phyloP scores from a whole-genome alignment of 2,888 invertebrate species.

The Reticulitermes lucifugus region DNA sequence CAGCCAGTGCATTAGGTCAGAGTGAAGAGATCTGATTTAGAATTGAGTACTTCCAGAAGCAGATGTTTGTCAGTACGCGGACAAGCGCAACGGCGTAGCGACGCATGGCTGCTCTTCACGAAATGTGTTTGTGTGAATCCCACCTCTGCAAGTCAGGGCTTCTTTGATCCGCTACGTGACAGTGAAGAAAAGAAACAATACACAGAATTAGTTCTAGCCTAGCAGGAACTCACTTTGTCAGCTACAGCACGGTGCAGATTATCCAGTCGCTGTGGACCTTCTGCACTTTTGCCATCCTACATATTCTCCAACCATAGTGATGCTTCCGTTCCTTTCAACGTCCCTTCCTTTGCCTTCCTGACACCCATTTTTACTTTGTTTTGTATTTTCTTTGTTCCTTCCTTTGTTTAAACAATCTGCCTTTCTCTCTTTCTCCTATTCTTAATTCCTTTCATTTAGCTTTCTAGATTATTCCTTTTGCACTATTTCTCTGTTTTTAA shows the following conservation, averaged over 20 bases:
- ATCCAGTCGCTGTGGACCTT: neutral
- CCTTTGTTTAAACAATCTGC: no score
- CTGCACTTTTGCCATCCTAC: no score
- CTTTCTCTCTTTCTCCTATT: no score
- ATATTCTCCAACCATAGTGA: no score
- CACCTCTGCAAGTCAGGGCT: neutral
- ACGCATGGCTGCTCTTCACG: neutral
- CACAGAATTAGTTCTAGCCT: neutral
- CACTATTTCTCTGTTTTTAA: no score
- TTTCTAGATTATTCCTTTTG: no score
- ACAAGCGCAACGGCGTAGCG: neutral
- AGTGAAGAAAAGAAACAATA: neutral
- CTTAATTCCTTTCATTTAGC: no score
- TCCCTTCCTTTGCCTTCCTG: no score
- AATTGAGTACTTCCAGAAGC: neutral
- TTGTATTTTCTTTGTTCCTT: no score
- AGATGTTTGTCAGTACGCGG: neutral
- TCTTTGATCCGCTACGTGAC: neutral
- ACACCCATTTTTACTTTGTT: no score
- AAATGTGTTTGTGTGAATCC: slow-evolving; percentile 4
- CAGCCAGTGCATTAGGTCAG: neutral
- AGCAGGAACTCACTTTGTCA: neutral
- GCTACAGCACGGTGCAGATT: neutral
- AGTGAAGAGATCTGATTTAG: slow-evolving; percentile 2
- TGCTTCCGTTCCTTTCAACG: no score